phyloP scores from a whole-genome alignment of 2,113 vertebrate species.

The Aramus guarauna region DNA sequence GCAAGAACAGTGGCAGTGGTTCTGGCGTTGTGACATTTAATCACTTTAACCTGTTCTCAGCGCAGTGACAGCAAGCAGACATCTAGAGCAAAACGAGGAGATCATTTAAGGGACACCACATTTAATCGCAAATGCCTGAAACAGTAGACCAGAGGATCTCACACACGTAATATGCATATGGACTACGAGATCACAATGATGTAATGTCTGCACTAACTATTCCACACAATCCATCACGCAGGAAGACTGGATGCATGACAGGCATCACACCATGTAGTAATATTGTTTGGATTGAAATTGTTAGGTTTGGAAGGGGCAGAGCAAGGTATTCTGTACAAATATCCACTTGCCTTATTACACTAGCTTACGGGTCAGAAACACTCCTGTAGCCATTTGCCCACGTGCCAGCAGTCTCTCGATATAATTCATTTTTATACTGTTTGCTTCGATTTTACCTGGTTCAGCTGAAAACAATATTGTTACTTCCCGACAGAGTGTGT shows the following conservation, averaged over 20 bases:
- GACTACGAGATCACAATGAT: background rate
- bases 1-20: background rate
- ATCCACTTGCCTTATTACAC: constrained; percentile 5
- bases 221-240: background rate
- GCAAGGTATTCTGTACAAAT: background rate
- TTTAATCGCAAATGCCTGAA: background rate
- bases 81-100: background rate
- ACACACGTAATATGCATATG: background rate
- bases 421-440: background rate
- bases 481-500: background rate
- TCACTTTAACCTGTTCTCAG: constrained; percentile 28
- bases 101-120: background rate
- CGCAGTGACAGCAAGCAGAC: background rate
- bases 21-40: background rate
- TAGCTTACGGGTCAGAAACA: background rate
- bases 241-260: background rate
- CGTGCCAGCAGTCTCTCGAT: background rate
- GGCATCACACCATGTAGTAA: background rate
- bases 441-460: background rate
- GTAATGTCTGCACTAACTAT: background rate
- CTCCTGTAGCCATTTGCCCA: background rate
- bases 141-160: background rate
- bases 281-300: background rate
- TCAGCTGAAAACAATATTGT: background rate
- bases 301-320: background rate